A percentile compares a stretch with the other conserved stretches of the same genome.
Conservation (phyloP, 2,113 vertebrate species). For the Odontesthes bonariensis region DNA sequence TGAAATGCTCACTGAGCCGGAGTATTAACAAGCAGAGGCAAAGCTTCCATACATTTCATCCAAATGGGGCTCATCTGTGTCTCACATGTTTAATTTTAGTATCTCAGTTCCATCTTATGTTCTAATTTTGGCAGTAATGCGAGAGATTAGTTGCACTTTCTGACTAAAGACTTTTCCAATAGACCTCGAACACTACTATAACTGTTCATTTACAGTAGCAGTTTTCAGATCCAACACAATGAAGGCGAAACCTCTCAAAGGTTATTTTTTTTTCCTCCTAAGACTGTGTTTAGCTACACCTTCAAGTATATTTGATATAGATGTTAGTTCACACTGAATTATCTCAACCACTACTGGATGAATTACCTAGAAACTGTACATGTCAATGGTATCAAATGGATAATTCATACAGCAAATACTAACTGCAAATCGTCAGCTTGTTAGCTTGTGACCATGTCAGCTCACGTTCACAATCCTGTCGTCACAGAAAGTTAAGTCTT, state of each 20-base stretch:
- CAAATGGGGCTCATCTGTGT: conserved; percentile 15
- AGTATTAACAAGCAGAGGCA: conserved; percentile 50
- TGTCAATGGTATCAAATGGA: too few relatives aligned
- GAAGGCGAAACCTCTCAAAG: background rate
- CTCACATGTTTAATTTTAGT: conserved; percentile 11
- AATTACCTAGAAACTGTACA: too few relatives aligned
- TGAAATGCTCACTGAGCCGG: conserved; percentile 22
- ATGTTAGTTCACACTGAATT: too few relatives aligned
- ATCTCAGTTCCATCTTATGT: conserved; percentile 8
- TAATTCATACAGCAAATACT: too few relatives aligned
- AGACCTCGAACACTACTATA: background rate
- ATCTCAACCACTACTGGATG: too few relatives aligned
- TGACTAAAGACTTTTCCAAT: background rate
- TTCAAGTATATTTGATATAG: too few relatives aligned
- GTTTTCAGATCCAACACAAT: background rate
- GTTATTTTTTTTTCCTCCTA: too few relatives aligned
- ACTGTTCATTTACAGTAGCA: background rate
- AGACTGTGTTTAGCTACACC: background rate
- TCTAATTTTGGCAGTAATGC: background rate
- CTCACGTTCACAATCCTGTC: too few relatives aligned
- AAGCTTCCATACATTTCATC: conserved; percentile 14
- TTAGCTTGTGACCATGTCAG: too few relatives aligned
- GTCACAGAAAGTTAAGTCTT: too few relatives aligned
- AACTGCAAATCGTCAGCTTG: too few relatives aligned
- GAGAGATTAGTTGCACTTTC: background rate